phyloP scores from a whole-genome alignment of 35 echinoderm and acorn worm species.

The Ptychodera flava region DNA sequence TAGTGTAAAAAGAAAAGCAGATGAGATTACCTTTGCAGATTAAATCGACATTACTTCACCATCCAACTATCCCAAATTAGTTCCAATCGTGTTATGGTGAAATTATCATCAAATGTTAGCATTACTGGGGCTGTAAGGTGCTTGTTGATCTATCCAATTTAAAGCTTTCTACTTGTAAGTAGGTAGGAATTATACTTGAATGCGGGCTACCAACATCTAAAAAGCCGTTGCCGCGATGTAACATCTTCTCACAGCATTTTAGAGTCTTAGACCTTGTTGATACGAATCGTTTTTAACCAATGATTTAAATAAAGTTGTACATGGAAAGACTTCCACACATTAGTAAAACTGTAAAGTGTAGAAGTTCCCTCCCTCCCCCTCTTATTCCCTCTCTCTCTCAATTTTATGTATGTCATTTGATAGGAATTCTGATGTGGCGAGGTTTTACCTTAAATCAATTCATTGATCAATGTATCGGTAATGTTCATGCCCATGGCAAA shows the following conservation, averaged over 20 bases:
- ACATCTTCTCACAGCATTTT: neutral
- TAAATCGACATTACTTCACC: no score
- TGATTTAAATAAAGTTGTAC: neutral
- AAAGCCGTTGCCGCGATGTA: neutral
- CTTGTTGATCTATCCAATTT: no score
- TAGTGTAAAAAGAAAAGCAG: no score
- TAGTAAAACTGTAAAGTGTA: no score
- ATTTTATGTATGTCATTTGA: slow-evolving; percentile 9
- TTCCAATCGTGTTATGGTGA: no score
- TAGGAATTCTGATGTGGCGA: slow-evolving; percentile 90
- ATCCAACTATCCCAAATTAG: no score
- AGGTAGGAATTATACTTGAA: neutral
- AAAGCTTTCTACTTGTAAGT: neutral
- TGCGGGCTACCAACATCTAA: neutral
- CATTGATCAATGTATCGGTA: slow-evolving; percentile 96
- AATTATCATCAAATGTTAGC: no score
- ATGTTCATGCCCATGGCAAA: slow-evolving; percentile 52
- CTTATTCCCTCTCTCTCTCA: no score
- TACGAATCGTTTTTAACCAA: neutral
- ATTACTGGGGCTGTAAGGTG: no score
- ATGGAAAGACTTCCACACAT: neutral
- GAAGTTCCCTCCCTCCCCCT: no score
- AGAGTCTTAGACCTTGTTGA: neutral
- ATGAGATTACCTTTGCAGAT: no score
- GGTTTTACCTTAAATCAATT: slow-evolving; percentile 53